These are phyloP conservation scores for Netelia melanura DNA, from an alignment of 2,888 invertebrate species.

Conservation along the genomic window DNA sequence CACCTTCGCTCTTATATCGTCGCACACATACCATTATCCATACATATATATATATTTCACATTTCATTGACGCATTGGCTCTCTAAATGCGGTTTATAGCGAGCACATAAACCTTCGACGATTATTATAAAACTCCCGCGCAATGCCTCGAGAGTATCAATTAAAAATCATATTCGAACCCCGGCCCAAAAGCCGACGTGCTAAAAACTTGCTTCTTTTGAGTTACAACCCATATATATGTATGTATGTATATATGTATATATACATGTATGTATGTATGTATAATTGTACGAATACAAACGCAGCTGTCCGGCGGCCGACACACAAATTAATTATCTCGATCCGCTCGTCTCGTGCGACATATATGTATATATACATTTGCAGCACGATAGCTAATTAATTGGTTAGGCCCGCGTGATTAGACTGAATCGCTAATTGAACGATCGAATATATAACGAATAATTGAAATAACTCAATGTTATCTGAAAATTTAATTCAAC, in stretches of 20 bases:
- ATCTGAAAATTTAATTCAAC: neutral
- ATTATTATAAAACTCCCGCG: constrained; percentile 35
- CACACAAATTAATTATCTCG: constrained; percentile 46
- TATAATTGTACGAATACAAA: neutral
- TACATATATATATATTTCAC: neutral
- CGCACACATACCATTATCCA: neutral
- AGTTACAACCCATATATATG: constrained; percentile 1
- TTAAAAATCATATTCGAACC: constrained; percentile 45
- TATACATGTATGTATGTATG: neutral
- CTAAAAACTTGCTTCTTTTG: neutral
- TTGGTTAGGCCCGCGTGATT: constrained; percentile 46
- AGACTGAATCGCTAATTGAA: constrained; percentile 31
- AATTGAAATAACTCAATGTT: neutral
- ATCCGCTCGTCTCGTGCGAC: constrained; percentile 1
- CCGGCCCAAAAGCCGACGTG: constrained; percentile 18
- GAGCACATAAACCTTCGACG: constrained; percentile 63
- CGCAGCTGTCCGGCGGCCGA: constrained; percentile 30
- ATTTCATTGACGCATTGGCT: constrained; percentile 34
- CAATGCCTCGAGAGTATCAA: constrained; percentile 36
- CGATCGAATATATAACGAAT: neutral
- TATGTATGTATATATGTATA: neutral
- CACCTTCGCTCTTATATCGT: constrained; percentile 29
- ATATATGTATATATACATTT: neutral
- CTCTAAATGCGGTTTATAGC: constrained; percentile 29
- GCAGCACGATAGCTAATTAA: constrained; percentile 31